Percentiles rank a stretch among this genome's conserved stretches.
These are phyloP conservation scores for Sus cebifrons DNA, from an alignment of 2,797 vertebrate genomes.

Conservation along the genomic window DNA sequence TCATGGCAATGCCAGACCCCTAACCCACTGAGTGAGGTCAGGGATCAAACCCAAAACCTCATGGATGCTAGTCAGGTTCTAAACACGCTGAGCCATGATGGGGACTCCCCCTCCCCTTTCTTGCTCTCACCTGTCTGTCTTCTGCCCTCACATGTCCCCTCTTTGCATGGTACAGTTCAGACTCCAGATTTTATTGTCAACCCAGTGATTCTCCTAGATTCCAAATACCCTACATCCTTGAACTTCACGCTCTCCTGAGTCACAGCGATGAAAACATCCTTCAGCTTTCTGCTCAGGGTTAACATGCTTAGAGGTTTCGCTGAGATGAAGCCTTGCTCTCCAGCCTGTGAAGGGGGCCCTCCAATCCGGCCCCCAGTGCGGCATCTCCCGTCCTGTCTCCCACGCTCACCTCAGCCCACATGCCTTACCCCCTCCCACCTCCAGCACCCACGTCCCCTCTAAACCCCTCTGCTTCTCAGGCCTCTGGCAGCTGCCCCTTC, in stretches of 20 bases:
- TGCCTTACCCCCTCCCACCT: background rate
- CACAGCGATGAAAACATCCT: background rate
- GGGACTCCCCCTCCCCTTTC: background rate
- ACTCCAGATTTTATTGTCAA: background rate
- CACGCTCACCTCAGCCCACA: background rate
- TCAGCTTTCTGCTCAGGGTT: background rate
- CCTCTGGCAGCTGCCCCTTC: background rate
- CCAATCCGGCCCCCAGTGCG: rapidly evolving
- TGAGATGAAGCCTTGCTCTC: background rate
- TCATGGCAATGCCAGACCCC: no score
- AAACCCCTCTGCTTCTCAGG: background rate
- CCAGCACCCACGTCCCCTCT: background rate
- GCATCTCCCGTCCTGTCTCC: background rate
- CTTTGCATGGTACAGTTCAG: no score
- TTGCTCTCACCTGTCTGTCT: background rate
- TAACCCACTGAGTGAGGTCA: no score
- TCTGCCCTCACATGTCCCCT: rapidly evolving
- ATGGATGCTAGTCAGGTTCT: no score
- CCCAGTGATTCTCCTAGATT: background rate
- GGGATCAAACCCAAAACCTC: no score
- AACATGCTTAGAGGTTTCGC: background rate
- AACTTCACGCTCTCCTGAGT: background rate
- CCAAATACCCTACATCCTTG: background rate
- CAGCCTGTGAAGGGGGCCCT: background rate
- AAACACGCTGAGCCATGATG: no score